Evolutionary conservation across 2,888 invertebrate species (phyloP), one percentile per base, ranked within the genome.

Genomic region (Panzeria rudis): DNA sequence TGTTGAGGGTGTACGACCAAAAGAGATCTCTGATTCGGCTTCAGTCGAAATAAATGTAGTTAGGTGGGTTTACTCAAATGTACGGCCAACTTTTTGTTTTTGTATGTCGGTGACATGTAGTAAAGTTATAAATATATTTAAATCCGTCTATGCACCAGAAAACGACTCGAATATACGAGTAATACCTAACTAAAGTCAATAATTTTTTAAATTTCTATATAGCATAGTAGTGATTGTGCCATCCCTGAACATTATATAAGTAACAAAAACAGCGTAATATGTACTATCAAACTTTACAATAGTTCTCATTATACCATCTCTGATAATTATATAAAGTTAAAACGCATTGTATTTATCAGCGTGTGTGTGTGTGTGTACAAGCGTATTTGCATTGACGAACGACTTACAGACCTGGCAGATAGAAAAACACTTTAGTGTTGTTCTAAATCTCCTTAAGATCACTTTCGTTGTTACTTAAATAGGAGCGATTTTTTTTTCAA

Each of bases 391-490:
- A 71, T 17, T 72, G 29, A 54, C 61, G 20, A 73, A 72, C 47
- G 20, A 59, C 25, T 75, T 71, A 71, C 79, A 69, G 38, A 38
- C 38, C 54, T 32, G 47, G 62, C 59, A 56, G 73, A 47, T 44
- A 66, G 75, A 62, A 82, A 56, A 38, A 69, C 41, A 72, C 56
- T 82, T 87, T 77, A 87, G 87, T 87, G 85, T 86, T 84, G 83
- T 86, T 87, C 84, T 86, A 87, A 86, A 87, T 87, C 87, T 87
- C 87, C 80, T 81, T 87, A 87, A 86, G 87, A 87, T 87, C 87
- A 79, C 87, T 87, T 87, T 87, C 81, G 84, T 76, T 71, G 68
- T 61, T 73, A 73, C 47, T 47, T 17, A 32, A 69, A 7, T 66
- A 50, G 15, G 17, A 80, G 79, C 56, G 62, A 50, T 52, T 56